phyloP scores from a whole-genome alignment of 1,140 invertebrate genomes.

The Leptinotarsa texana region DNA sequence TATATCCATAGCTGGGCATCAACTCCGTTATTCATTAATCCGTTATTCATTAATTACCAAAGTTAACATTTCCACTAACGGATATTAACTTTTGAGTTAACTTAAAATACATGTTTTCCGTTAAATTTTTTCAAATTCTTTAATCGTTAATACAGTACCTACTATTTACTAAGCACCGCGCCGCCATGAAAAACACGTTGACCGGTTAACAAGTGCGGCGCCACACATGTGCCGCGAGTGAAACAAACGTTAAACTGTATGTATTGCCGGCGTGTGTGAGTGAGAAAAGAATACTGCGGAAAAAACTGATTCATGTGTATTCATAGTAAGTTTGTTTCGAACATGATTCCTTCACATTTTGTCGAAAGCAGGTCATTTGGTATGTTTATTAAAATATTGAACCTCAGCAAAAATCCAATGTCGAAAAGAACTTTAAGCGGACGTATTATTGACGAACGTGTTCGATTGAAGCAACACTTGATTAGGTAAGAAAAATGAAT shows the following conservation, averaged over 20 bases:
- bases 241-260: neutral
- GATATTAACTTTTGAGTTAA: neutral
- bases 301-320: neutral
- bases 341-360: neutral
- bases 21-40: neutral
- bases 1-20: neutral
- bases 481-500: neutral
- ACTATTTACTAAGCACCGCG: neutral
- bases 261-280: neutral
- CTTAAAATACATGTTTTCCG: neutral
- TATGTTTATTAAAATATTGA: neutral
- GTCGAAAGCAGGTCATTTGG: neutral
- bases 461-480: neutral
- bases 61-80: neutral
- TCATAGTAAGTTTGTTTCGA: neutral
- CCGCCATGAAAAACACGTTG: neutral
- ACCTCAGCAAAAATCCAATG: neutral
- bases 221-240: neutral
- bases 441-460: neutral
- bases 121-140: neutral
- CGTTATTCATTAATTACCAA: neutral
- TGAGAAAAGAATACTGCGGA: too few relatives aligned
- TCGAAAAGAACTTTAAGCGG: neutral
- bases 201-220: neutral
- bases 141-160: too few relatives aligned